These are phyloP conservation scores for Danio kyathit DNA, from an alignment of 2,797 vertebrate species.

Conservation along the genomic window DNA sequence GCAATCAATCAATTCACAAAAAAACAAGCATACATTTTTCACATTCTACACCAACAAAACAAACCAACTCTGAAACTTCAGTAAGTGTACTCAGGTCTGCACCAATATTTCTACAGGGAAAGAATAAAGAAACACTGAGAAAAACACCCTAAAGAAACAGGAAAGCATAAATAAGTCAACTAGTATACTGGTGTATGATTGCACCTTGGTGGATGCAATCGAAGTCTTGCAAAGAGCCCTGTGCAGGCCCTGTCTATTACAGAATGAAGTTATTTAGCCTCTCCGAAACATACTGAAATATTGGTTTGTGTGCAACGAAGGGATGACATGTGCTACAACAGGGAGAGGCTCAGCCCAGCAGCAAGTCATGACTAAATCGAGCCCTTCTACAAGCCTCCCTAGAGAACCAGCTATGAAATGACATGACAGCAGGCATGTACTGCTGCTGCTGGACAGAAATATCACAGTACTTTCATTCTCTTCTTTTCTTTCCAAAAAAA, in stretches of 20 bases:
- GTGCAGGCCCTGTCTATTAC: not conserved
- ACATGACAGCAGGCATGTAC: slow-evolving; percentile 31
- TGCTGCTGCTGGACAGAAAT: slow-evolving; percentile 20
- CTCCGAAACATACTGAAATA: not conserved
- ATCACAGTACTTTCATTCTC: not conserved
- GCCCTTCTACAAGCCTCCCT: slow-evolving; percentile 41
- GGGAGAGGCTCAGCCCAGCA: slow-evolving; percentile 13
- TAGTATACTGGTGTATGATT: not conserved
- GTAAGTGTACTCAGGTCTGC: not conserved
- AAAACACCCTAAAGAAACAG: not conserved
- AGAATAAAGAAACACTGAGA: not conserved
- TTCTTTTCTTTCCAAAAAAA: not conserved
- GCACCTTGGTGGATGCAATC: not conserved
- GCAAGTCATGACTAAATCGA: slow-evolving; percentile 51
- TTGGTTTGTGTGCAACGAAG: not conserved
- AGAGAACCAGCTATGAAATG: slow-evolving; percentile 43
- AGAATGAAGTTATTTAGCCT: slow-evolving; percentile 15
- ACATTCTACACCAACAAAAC: not conserved
- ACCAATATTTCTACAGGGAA: not conserved
- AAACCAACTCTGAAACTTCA: not conserved
- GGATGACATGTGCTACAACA: slow-evolving; percentile 22
- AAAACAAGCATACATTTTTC: not conserved
- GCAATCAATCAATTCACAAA: not conserved
- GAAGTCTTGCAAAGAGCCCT: not conserved
- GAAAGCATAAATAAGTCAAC: not conserved